Conservation (phyloP, 2,113 vertebrate species). For the Chrysochloris asiatica region DNA sequence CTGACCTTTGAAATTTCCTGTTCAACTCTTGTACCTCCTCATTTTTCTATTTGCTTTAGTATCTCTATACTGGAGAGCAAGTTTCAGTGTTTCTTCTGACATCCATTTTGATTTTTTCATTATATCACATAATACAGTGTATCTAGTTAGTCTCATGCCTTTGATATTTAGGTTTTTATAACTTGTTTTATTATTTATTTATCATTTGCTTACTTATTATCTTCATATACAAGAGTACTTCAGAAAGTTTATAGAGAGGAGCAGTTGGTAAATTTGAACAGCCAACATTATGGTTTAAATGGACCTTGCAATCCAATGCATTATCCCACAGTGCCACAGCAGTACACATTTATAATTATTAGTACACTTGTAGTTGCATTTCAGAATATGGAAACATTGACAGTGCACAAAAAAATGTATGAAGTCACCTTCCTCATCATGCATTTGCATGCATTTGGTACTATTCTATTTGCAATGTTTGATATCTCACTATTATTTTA, state of each 20-base stretch:
- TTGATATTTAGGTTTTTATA: background rate
- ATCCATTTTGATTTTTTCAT: no score
- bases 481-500: background rate
- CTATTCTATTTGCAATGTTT: constrained; percentile 19
- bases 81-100: no score
- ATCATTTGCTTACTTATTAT: background rate
- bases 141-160: background rate
- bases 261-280: no score
- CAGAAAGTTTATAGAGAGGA: no score
- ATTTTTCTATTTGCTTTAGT: no score
- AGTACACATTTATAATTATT: background rate
- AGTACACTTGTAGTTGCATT: background rate
- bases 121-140: background rate
- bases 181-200: background rate
- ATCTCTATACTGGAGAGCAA: no score
- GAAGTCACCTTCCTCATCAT: background rate
- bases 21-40: no score
- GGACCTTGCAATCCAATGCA: no score
- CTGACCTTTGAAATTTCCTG: no score
- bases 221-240: background rate
- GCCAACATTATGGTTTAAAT: no score
- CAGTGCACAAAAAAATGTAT: background rate
- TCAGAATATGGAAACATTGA: background rate
- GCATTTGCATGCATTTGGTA: background rate
- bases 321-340: no score